These are phyloP conservation scores for Ectropis grisescens DNA, from an alignment of 1,140 invertebrate genomes.

Conservation along the genomic window DNA sequence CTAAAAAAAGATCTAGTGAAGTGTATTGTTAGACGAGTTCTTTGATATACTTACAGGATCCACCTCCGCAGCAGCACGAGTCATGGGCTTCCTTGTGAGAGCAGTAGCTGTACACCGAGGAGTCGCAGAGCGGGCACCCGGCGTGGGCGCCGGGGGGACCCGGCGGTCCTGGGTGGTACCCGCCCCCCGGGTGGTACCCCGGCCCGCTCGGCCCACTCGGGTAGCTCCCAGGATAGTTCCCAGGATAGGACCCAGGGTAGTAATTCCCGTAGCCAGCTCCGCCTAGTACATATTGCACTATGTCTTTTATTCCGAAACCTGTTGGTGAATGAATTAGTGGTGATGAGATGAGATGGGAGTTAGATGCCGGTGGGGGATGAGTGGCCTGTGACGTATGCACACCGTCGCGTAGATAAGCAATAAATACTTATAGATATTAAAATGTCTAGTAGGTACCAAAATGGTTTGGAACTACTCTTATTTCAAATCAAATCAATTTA, in stretches of 20 bases:
- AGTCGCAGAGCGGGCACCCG: slow-evolving; percentile 79
- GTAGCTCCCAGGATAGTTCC: slow-evolving; percentile 21
- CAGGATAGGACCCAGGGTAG: slow-evolving; percentile 20
- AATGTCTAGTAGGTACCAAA: background rate
- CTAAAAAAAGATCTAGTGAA: too few species aligned
- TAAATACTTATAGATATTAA: too few species aligned
- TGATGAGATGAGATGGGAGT: slow-evolving; percentile 19
- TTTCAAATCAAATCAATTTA: background rate
- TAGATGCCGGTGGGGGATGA: background rate
- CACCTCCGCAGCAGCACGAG: slow-evolving; percentile 79
- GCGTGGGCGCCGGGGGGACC: slow-evolving; percentile 52
- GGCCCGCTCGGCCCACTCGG: slow-evolving; percentile 20
- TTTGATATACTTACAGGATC: slow-evolving; percentile 72
- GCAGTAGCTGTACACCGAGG: slow-evolving; percentile 82
- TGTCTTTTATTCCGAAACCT: slow-evolving; percentile 58
- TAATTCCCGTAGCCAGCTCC: slow-evolving; percentile 33
- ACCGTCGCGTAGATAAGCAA: too few species aligned
- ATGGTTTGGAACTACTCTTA: background rate
- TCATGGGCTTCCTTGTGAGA: slow-evolving; percentile 81
- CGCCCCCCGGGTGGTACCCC: slow-evolving; percentile 19
- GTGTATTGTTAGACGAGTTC: too few species aligned
- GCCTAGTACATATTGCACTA: slow-evolving; percentile 59
- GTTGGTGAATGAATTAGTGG: slow-evolving; percentile 29
- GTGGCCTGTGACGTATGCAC: too few species aligned
- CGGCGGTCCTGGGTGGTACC: slow-evolving; percentile 18